phyloP scores from a whole-genome alignment of 2,888 invertebrate species.

The Himalopsyche tibetana region DNA sequence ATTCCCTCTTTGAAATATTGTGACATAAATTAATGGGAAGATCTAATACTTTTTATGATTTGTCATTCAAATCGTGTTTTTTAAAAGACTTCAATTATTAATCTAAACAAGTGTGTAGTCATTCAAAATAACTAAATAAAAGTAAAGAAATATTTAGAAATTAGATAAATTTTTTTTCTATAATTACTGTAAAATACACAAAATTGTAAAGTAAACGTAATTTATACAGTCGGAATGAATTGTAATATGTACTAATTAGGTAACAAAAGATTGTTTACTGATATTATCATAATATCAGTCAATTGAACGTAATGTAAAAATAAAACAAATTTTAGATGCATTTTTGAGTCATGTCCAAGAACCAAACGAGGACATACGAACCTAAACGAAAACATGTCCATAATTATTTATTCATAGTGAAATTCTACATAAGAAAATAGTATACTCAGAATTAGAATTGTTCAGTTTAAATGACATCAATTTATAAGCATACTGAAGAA shows the following conservation, averaged over 20 bases:
- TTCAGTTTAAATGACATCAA: background rate
- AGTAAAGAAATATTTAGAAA: no score
- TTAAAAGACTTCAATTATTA: no score
- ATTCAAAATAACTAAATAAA: no score
- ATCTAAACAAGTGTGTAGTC: no score
- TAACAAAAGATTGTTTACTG: slow-evolving; percentile 3
- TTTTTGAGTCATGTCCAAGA: slow-evolving; percentile 38
- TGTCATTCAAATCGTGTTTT: no score
- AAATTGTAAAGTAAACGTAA: no score
- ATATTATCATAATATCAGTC: background rate
- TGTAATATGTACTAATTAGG: slow-evolving; percentile 25
- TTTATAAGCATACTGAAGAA: slow-evolving; percentile 11
- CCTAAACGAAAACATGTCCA: slow-evolving; percentile 28
- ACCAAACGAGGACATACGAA: slow-evolving; percentile 29
- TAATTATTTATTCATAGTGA: slow-evolving; percentile 43
- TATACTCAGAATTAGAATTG: background rate
- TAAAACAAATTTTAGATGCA: slow-evolving; percentile 31
- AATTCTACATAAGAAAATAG: slow-evolving; percentile 34
- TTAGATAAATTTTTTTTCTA: no score
- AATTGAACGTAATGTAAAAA: slow-evolving; percentile 5
- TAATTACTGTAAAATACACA: no score
- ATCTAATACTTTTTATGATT: no score
- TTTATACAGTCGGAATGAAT: slow-evolving; percentile 1
- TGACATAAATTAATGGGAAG: no score
- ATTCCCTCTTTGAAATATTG: no score